A percentile compares a stretch with the other conserved stretches of the same genome.
Conservation (phyloP, 2,888 invertebrate genomes). For the Andrena marginata region DNA sequence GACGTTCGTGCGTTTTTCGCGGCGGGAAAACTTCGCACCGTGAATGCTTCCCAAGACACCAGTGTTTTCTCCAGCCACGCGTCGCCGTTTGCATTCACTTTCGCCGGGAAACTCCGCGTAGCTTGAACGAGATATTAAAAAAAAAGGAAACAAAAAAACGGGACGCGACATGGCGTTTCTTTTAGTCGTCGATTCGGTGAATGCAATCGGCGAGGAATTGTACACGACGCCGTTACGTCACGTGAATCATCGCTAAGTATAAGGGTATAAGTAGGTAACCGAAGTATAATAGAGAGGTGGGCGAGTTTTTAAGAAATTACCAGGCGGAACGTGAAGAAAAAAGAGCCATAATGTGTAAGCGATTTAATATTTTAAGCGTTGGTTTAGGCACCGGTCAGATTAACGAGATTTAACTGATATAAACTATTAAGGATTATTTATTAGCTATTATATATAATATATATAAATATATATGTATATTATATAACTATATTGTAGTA, state of each 20-base stretch:
- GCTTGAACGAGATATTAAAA: background rate
- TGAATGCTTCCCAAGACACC: constrained; percentile 46
- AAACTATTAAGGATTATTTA: constrained; percentile 77
- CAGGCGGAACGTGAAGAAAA: constrained; percentile 51
- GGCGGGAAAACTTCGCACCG: constrained; percentile 47
- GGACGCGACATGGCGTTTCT: background rate
- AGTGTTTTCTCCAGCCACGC: constrained; percentile 33
- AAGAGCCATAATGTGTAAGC: constrained; percentile 66
- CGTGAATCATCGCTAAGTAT: constrained; percentile 57
- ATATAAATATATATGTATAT: constrained; percentile 69
- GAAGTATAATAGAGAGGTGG: constrained; percentile 12
- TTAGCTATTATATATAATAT: constrained; percentile 72
- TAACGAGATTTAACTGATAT: constrained; percentile 65
- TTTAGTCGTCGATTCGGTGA: constrained; percentile 36
- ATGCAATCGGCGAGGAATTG: constrained; percentile 56
- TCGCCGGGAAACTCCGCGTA: constrained; percentile 1
- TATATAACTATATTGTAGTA: constrained; percentile 71
- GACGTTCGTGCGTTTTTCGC: constrained; percentile 33
- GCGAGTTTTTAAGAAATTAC: constrained; percentile 10
- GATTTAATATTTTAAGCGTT: constrained; percentile 75
- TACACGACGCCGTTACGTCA: constrained; percentile 48
- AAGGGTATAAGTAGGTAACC: constrained; percentile 50
- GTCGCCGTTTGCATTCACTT: constrained; percentile 58
- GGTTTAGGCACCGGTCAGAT: constrained; percentile 64
- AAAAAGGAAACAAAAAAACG: too few relatives aligned